These are phyloP conservation scores for Camponotus pennsylvanicus DNA, from an alignment of 1,140 invertebrate genomes.

Conservation along the genomic window DNA sequence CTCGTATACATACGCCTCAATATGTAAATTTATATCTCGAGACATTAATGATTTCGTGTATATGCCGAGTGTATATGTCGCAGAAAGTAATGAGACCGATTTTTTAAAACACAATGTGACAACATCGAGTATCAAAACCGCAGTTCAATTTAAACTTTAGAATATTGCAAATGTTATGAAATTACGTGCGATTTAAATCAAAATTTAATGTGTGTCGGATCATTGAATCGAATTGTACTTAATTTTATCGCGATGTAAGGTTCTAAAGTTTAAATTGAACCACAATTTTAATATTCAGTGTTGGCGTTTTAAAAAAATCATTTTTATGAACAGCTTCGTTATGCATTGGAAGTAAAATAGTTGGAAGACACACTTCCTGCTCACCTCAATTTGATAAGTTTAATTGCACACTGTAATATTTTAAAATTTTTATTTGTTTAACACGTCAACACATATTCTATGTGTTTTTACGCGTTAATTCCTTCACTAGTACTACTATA, in stretches of 20 bases:
- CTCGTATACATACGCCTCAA: too few relatives aligned
- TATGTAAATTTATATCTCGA: not conserved
- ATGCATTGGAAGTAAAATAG: not conserved
- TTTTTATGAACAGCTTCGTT: not conserved
- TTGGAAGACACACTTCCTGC: not conserved
- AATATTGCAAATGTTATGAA: not conserved
- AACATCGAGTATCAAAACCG: not conserved
- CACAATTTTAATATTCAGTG: not conserved
- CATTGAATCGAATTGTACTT: not conserved
- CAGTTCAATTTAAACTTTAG: not conserved
- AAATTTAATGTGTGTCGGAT: not conserved
- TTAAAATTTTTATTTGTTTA: conserved; percentile 1
- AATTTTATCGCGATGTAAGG: not conserved
- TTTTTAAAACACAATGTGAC: not conserved
- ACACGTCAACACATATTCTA: not conserved
- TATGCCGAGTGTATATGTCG: conserved; percentile 21
- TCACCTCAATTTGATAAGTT: not conserved
- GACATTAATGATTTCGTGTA: not conserved
- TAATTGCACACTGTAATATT: conserved; percentile 9
- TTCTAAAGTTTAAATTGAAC: not conserved
- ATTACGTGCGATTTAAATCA: not conserved
- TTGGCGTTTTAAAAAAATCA: conserved; percentile 10
- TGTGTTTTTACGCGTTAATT: not conserved
- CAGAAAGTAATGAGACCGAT: conserved; percentile 6
- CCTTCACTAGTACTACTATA: not conserved